Conservation (phyloP, 2,797 vertebrate species). For the Eremophila alpestris region DNA sequence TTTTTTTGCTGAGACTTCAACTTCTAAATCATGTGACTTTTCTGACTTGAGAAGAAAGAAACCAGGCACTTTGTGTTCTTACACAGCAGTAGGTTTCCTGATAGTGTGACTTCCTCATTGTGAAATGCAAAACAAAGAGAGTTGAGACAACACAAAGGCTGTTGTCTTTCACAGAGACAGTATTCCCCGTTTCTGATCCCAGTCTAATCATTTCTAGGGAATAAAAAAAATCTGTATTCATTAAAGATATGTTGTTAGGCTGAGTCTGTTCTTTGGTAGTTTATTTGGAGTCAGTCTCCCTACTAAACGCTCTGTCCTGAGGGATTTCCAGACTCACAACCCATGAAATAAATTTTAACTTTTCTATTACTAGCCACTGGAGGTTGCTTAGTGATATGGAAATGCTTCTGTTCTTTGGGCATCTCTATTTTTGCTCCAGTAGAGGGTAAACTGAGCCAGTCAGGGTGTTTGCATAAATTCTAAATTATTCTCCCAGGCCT, state of each 20-base stretch:
- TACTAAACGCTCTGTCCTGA: neutral
- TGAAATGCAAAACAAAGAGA: neutral
- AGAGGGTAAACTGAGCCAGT: neutral
- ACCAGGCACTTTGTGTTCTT: neutral
- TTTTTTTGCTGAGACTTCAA: neutral
- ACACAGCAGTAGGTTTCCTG: neutral
- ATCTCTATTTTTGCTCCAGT: neutral
- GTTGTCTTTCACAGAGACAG: neutral
- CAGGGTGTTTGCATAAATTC: neutral
- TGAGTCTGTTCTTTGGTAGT: neutral
- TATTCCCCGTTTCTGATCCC: neutral
- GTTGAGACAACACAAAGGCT: neutral
- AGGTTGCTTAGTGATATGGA: neutral
- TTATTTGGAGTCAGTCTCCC: neutral
- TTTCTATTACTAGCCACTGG: neutral
- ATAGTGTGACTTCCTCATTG: constrained; percentile 22
- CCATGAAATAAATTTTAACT: neutral
- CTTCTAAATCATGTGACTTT: constrained; percentile 15
- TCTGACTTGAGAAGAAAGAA: constrained; percentile 31
- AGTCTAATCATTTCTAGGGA: neutral
- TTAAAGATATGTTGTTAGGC: neutral
- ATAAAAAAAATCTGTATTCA: neutral
- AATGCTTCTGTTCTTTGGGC: neutral
- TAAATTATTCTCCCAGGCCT: neutral
- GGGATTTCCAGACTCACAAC: neutral